Evolutionary conservation across 2,888 invertebrate species (phyloP).

Genomic region (Onchidella celtica): DNA sequence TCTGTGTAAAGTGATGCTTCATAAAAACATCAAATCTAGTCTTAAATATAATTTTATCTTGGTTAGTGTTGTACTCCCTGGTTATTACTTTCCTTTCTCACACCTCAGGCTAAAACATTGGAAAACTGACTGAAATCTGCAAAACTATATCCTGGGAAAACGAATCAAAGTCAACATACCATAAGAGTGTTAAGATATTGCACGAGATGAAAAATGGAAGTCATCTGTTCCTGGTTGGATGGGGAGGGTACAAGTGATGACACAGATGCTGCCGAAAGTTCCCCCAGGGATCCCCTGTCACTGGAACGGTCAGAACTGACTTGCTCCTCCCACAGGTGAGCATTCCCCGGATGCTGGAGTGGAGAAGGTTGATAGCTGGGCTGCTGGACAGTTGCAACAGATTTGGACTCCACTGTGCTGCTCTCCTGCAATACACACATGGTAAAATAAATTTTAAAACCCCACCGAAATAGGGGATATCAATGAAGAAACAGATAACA

Average conservation of each 20-base stretch:
- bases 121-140: no score
- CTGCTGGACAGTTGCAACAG: not conserved
- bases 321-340: constrained; percentile 50
- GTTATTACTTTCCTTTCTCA: no score
- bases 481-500: no score
- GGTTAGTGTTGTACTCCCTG: no score
- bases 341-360: constrained; percentile 26
- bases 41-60: no score
- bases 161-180: no score
- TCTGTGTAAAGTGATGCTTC: no score
- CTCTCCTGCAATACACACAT: constrained; percentile 13
- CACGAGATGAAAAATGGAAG: constrained; percentile 90
- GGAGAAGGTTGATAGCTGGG: constrained; percentile 10
- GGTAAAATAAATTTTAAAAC: no score
- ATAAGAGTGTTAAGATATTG: constrained; percentile 93
- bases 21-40: no score
- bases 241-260: constrained; percentile 79
- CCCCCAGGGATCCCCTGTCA: constrained; percentile 61
- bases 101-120: no score
- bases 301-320: constrained; percentile 50
- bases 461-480: no score
- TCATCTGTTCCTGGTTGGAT: constrained; percentile 85
- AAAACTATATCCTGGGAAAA: no score
- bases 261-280: constrained; percentile 60
- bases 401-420: constrained; percentile 5